phyloP scores from a whole-genome alignment of 2,113 vertebrate genomes.

The Bos indicus region DNA sequence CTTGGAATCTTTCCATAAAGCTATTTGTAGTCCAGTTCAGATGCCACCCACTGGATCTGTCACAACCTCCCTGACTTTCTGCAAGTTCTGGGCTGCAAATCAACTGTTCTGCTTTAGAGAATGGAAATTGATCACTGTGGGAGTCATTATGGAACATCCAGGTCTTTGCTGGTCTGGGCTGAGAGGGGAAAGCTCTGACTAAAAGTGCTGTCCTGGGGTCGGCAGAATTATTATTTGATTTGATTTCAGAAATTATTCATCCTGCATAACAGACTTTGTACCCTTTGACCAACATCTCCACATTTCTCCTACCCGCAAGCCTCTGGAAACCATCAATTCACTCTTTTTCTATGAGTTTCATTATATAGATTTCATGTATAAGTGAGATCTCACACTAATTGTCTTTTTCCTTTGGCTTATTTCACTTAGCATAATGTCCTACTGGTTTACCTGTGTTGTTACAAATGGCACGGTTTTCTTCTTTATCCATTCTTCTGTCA shows the following conservation, averaged over 20 bases:
- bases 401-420: background rate
- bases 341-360: background rate
- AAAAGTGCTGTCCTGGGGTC: background rate
- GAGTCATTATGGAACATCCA: background rate
- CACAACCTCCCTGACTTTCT: background rate
- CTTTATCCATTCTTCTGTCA: background rate
- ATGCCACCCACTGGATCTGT: background rate
- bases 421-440: background rate
- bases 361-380: background rate
- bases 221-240: background rate
- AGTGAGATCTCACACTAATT: background rate
- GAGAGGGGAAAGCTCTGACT: background rate
- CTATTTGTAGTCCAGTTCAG: background rate
- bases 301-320: background rate
- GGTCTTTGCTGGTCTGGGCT: background rate
- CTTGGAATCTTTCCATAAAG: background rate
- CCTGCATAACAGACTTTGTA: background rate
- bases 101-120: background rate
- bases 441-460: background rate
- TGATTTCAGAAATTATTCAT: background rate
- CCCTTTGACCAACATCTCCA: background rate
- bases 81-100: background rate
- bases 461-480: background rate
- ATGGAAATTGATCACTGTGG: background rate
- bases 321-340: background rate